A percentile compares a stretch with the other conserved stretches of the same genome.
These are phyloP conservation scores for Panagrolaimus sp. DNA, from an alignment of 1,140 invertebrate genomes.

Conservation along the genomic window DNA sequence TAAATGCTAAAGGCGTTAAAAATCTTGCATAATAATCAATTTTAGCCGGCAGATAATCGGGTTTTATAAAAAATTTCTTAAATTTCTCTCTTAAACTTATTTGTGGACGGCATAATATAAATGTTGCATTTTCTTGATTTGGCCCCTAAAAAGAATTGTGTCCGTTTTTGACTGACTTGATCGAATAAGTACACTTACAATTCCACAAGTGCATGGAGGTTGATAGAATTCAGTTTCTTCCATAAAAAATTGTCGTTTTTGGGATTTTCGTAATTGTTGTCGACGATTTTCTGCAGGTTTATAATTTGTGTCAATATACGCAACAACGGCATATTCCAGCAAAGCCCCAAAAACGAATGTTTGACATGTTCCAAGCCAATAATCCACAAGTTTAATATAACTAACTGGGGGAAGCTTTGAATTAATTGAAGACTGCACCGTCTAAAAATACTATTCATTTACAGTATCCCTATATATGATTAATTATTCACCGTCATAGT, in stretches of 20 bases:
- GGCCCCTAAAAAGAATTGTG: constrained; percentile 7
- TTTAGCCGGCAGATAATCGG: constrained; percentile 44
- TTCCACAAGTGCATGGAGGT: constrained; percentile 14
- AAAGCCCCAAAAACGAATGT: constrained; percentile 44
- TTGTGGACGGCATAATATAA: constrained; percentile 32
- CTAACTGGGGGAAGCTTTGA: constrained; percentile 88
- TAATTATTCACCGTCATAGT: too few relatives aligned
- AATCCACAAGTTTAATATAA: constrained; percentile 71
- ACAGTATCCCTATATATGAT: too few relatives aligned
- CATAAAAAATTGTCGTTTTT: constrained; percentile 6
- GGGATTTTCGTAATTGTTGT: constrained; percentile 24
- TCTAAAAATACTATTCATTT: too few relatives aligned
- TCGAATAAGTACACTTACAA: constrained; percentile 2
- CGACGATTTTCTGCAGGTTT: constrained; percentile 21
- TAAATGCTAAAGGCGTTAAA: constrained; percentile 34
- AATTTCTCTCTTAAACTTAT: constrained; percentile 25
- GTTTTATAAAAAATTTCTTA: constrained; percentile 25
- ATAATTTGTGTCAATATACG: constrained; percentile 32
- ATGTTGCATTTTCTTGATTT: constrained; percentile 17
- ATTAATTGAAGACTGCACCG: constrained; percentile 66
- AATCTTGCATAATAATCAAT: constrained; percentile 46
- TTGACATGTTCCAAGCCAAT: constrained; percentile 70
- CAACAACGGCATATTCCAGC: constrained; percentile 48
- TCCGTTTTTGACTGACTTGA: too few relatives aligned
- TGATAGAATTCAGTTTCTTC: constrained; percentile 12